phyloP scores from a whole-genome alignment of 2,888 invertebrate genomes.

The Hirtodrosophila histrioides region DNA sequence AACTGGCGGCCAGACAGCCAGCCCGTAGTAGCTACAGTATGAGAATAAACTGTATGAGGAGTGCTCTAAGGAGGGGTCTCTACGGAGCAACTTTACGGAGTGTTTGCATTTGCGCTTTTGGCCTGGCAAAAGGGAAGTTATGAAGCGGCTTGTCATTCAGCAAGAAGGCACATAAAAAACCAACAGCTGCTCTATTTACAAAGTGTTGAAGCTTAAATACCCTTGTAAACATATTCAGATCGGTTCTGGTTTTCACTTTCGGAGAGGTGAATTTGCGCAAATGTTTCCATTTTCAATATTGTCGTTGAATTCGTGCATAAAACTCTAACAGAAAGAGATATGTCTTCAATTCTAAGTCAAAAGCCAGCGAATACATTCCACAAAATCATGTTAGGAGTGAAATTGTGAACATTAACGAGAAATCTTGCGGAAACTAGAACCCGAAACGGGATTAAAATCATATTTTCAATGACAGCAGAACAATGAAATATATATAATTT shows the following conservation, averaged over 20 bases:
- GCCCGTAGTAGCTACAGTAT: slow-evolving; percentile 18
- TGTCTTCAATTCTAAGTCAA: too few species aligned
- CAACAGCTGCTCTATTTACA: background rate
- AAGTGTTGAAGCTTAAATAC: background rate
- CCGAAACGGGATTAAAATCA: too few species aligned
- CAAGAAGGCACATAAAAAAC: slow-evolving; percentile 53
- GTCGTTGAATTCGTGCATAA: too few species aligned
- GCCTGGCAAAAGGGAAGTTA: background rate
- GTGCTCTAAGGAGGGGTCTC: slow-evolving; percentile 12
- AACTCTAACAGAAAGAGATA: too few species aligned
- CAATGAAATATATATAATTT: too few species aligned
- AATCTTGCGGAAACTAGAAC: too few species aligned
- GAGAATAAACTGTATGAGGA: slow-evolving; percentile 18
- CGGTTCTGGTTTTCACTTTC: background rate
- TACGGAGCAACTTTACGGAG: slow-evolving; percentile 27
- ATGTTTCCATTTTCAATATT: too few species aligned
- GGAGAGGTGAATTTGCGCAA: background rate
- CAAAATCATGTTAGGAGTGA: too few species aligned
- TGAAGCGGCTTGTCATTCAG: slow-evolving; percentile 55
- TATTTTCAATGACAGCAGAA: too few species aligned
- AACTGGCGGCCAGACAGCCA: slow-evolving; percentile 33
- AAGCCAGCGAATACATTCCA: too few species aligned
- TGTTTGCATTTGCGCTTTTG: slow-evolving; percentile 65
- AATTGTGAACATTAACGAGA: too few species aligned
- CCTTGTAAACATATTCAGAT: background rate